phyloP scores from a whole-genome alignment of 1,140 invertebrate genomes.

The Caerostris darwini region DNA sequence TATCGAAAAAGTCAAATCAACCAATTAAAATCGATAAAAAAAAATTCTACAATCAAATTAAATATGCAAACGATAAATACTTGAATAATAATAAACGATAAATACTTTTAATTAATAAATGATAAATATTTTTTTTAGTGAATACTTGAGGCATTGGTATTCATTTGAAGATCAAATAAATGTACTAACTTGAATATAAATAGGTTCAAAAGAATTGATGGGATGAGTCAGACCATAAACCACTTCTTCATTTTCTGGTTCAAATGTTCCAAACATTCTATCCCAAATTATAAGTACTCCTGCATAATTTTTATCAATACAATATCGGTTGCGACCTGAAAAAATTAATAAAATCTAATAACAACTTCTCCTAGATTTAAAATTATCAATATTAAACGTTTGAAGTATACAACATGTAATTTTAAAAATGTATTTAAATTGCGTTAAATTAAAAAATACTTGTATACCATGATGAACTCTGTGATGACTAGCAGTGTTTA shows the following conservation, averaged over 20 bases:
- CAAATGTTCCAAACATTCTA: constrained; percentile 84
- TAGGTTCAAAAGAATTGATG: constrained; percentile 89
- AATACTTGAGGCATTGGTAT: background rate
- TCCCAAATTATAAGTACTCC: constrained; percentile 86
- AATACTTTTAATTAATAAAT: too few relatives aligned
- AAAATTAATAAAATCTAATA: background rate
- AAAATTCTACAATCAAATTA: too few relatives aligned
- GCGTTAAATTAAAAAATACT: background rate
- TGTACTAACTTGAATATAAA: constrained; percentile 83
- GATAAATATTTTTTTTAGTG: too few relatives aligned
- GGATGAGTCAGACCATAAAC: constrained; percentile 92
- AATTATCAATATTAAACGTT: too few relatives aligned
- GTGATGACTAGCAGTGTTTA: constrained; percentile 86
- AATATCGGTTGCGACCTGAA: constrained; percentile 84
- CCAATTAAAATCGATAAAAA: too few relatives aligned
- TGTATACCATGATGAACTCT: constrained; percentile 84
- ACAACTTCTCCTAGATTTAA: too few relatives aligned
- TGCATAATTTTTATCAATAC: constrained; percentile 86
- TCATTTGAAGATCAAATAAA: background rate
- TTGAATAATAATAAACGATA: too few relatives aligned
- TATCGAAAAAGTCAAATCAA: too few relatives aligned
- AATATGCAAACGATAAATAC: too few relatives aligned
- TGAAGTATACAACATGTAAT: too few relatives aligned
- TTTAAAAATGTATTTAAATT: background rate
- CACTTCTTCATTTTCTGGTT: constrained; percentile 85